These are phyloP conservation scores for Benitochromis conjunctus DNA, from an alignment of 2,113 vertebrate species.

Conservation along the genomic window DNA sequence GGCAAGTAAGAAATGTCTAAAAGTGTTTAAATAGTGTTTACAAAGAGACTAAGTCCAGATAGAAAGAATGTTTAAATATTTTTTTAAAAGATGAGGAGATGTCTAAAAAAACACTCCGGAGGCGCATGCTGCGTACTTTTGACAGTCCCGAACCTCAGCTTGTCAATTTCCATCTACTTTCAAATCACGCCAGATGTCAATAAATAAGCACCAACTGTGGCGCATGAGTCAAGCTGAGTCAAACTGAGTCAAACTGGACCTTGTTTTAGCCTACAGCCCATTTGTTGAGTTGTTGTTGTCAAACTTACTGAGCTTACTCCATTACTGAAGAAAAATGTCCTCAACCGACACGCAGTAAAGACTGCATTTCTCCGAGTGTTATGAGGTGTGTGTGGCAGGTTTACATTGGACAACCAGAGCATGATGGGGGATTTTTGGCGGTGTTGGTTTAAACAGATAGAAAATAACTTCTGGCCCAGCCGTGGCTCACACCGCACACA, in stretches of 20 bases:
- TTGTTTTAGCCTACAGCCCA: background rate
- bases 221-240: background rate
- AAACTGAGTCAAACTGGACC: background rate
- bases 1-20: background rate
- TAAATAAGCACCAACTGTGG: background rate
- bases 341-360: background rate
- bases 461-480: background rate
- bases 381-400: background rate
- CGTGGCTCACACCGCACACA: accelerated
- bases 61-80: background rate
- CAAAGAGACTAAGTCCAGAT: background rate
- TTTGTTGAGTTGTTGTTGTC: background rate
- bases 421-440: accelerated
- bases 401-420: background rate
- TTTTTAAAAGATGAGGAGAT: background rate
- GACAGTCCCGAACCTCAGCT: background rate
- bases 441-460: background rate
- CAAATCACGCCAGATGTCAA: background rate
- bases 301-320: background rate
- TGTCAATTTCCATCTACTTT: background rate
- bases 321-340: background rate
- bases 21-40: background rate
- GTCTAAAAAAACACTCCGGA: background rate
- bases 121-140: background rate
- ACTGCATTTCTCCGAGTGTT: background rate